Conservation (phyloP, 2,113 vertebrate genomes). For the Upupa epops region DNA sequence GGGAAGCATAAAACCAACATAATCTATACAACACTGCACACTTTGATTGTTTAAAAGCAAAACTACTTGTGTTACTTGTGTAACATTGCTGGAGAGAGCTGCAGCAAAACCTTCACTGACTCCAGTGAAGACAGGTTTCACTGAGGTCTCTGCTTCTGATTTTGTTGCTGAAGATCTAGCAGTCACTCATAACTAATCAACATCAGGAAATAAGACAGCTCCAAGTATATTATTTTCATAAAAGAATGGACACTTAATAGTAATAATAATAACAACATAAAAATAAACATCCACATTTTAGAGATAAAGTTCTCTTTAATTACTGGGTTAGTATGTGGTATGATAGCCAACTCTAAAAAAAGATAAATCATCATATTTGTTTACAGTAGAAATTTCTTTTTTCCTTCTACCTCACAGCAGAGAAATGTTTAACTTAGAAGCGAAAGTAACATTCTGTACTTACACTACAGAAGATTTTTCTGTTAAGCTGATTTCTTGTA, state of each 20-base stretch:
- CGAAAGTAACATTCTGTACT: background rate
- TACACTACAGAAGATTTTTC: constrained; percentile 17
- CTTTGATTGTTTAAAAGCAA: background rate
- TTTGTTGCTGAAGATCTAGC: background rate
- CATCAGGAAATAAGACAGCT: background rate
- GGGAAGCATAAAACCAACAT: background rate
- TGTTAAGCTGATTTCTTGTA: constrained; percentile 50
- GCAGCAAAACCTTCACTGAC: background rate
- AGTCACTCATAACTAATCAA: rapidly evolving
- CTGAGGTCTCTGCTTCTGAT: background rate
- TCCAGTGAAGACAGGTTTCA: background rate
- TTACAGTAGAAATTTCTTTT: background rate
- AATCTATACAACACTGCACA: background rate
- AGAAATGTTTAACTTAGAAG: background rate
- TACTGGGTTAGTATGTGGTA: background rate
- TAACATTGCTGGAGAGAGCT: background rate
- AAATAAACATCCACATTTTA: background rate
- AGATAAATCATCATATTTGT: background rate
- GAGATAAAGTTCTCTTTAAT: background rate
- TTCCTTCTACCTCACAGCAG: background rate
- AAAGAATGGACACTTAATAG: background rate
- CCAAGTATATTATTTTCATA: background rate
- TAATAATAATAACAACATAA: too few species aligned
- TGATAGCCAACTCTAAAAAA: background rate
- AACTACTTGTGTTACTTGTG: background rate